Percentiles rank a stretch among this genome's conserved stretches.
Evolutionary conservation across 2,888 invertebrate genomes (phyloP).

Genomic region (Aromia moschata): DNA sequence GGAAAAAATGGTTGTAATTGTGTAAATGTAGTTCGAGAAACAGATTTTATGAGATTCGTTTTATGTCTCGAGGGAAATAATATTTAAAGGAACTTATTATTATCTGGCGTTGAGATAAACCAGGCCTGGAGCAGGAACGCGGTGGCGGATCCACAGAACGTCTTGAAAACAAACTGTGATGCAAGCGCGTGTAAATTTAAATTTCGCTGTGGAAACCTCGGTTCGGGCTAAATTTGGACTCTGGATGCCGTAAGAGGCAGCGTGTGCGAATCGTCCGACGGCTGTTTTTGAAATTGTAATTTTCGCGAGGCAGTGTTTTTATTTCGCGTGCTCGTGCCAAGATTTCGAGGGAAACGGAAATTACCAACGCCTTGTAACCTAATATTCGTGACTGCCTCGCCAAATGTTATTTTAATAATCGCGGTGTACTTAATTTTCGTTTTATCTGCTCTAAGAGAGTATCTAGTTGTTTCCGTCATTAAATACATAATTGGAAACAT

Average conservation of each 20-base stretch:
- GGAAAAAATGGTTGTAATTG: too few relatives aligned
- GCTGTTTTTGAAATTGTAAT: conserved; percentile 1
- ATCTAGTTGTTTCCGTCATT: too few relatives aligned
- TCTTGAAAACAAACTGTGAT: conserved; percentile 14
- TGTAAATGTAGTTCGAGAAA: too few relatives aligned
- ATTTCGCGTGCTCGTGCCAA: conserved; percentile 7
- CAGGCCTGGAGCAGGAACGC: too few relatives aligned
- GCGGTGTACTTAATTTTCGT: neutral
- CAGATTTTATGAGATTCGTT: too few relatives aligned
- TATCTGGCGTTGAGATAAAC: too few relatives aligned
- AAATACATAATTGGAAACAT: too few relatives aligned
- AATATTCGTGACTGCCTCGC: neutral
- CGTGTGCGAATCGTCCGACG: conserved; percentile 7
- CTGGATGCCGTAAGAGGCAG: conserved; percentile 3
- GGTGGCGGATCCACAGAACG: neutral
- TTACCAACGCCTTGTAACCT: neutral
- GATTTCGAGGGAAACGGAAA: neutral
- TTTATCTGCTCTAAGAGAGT: too few relatives aligned
- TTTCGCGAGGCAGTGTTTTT: conserved; percentile 8
- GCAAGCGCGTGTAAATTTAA: conserved; percentile 19
- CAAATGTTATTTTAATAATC: neutral
- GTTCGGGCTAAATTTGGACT: conserved; percentile 22
- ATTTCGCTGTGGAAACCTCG: neutral
- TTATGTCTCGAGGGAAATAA: too few relatives aligned
- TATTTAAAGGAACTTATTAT: too few relatives aligned